Evolutionary conservation across 2,888 invertebrate genomes (phyloP), one percentile per base, ranked within the genome.

Genomic region (Phytoseiulus persimilis): DNA sequence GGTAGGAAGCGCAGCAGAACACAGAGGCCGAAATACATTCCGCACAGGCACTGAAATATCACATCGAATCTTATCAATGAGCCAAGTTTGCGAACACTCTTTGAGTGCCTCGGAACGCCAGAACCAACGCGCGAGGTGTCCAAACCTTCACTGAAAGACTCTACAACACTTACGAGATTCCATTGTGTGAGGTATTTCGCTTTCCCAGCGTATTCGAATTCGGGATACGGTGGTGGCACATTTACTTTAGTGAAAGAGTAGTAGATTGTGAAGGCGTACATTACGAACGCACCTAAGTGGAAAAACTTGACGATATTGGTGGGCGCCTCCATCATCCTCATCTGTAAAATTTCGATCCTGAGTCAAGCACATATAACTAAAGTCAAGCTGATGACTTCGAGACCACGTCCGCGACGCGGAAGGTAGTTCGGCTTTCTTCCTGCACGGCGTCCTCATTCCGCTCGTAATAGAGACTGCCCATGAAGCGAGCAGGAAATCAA

Each of bases 141-240:
- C n/a, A n/a, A n/a, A n/a, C n/a, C n/a, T n/a, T n/a, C n/a, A n/a
- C n/a, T n/a, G n/a, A n/a, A 28, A 65, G 18, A 65, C 1, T 65
- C 65, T 2, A 3, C 5, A 65, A 65, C 65, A 65, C 95, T 94
- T 94, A 96, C 96, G 93, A 95, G 95, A 94, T 96, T 94, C 93
- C 96, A 94, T 92, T 95, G 96, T 33, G 96, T 97, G 91, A 97
- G 94, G 93, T 95, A 97, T 93, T 96, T 96, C 91, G 96, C 95
- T 93, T 96, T 96, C 92, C 96, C 95, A 90, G 95, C 96, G 92
- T 94, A 96, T 11, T 93, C 91, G 18, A 39, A 87, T 11, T 87
- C 45, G 6, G n/a, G 32, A 39, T 33, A 32, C 28, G 32, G 90
- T 90, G 5, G 91, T 91, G 83, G 33, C 28, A 65, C 87, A 33